Evolutionary conservation across 2,797 vertebrate genomes (phyloP).

Genomic region (Paguma larvata): DNA sequence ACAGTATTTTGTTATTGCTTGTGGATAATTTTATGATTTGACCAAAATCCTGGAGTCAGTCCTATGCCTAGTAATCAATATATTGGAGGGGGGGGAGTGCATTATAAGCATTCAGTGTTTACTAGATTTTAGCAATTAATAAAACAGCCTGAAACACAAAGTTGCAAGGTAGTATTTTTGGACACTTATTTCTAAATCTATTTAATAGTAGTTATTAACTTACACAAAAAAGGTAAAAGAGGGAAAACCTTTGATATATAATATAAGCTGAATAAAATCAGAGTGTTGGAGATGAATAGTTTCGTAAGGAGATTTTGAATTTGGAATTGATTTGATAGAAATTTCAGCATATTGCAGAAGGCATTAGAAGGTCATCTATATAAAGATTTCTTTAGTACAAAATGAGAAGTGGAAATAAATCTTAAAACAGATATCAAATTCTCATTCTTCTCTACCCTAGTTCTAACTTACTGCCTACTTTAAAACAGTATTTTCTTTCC

Average conservation of each 20-base stretch:
- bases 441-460: background rate
- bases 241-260: background rate
- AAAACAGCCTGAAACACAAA: background rate
- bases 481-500: background rate
- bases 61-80: background rate
- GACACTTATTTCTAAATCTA: background rate
- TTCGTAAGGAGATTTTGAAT: constrained; percentile 49
- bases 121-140: background rate
- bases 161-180: background rate
- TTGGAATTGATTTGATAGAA: constrained; percentile 57
- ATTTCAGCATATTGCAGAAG: constrained; percentile 6
- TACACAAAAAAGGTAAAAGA: background rate
- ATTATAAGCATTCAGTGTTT: constrained; percentile 1
- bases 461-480: background rate
- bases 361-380: constrained; percentile 58
- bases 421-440: constrained; percentile 43
- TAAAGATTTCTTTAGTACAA: background rate
- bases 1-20: background rate
- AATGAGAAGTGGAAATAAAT: constrained; percentile 57
- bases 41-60: background rate
- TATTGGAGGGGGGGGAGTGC: background rate
- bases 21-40: background rate
- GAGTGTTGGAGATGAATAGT: background rate
- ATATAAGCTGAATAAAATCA: constrained; percentile 37
- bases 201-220: constrained; percentile 46